These are phyloP conservation scores for Meloidogyne hapla DNA, from an alignment of 1,140 invertebrate species.

Conservation along the genomic window DNA sequence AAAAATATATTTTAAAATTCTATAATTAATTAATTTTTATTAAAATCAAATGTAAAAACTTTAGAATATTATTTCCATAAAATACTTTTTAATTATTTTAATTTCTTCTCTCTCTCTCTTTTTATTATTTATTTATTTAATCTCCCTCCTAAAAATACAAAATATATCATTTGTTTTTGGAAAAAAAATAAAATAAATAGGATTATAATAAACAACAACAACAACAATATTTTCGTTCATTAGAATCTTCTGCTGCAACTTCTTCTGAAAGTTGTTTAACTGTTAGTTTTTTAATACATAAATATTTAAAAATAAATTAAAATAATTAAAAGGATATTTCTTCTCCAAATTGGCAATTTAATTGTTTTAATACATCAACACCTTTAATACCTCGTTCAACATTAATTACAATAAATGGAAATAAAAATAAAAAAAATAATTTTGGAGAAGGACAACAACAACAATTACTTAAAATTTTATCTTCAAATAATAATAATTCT, in stretches of 20 bases:
- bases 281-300: neutral
- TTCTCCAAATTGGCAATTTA: conserved; percentile 5
- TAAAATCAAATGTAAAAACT: too few relatives aligned
- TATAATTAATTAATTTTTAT: too few relatives aligned
- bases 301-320: neutral
- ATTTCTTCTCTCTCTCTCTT: conserved; percentile 5
- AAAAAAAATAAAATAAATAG: neutral
- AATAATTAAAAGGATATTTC: neutral
- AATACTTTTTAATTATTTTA: conserved; percentile 3
- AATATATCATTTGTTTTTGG: neutral
- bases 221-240: neutral
- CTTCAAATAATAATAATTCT: neutral
- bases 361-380: neutral
- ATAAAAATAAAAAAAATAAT: too few relatives aligned
- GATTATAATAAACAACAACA: neutral
- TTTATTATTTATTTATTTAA: conserved; percentile 10
- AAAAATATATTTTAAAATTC: neutral
- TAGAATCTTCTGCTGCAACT: neutral
- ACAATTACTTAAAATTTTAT: neutral
- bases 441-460: neutral
- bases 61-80: neutral
- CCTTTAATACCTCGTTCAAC: too few relatives aligned
- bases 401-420: too few relatives aligned
- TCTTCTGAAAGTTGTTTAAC: conserved; percentile 5
- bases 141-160: neutral